Percentiles rank a stretch among this genome's conserved stretches.
These are phyloP conservation scores for Osmoderma eremita DNA, from an alignment of 2,888 invertebrate genomes.

Conservation along the genomic window DNA sequence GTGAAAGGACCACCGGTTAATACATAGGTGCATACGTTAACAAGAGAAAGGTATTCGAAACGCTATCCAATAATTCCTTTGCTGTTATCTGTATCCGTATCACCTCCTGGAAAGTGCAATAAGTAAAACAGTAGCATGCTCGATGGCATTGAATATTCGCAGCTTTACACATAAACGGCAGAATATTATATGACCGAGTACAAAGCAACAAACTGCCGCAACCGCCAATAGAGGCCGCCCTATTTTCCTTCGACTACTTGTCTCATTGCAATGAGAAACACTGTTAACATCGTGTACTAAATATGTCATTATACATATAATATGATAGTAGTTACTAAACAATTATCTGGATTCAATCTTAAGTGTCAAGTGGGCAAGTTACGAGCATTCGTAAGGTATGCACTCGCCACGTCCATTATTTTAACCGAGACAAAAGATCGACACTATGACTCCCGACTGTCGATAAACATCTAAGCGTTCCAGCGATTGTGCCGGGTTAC, in stretches of 20 bases:
- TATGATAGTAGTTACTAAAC: conserved; percentile 49
- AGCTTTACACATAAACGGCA: conserved; percentile 24
- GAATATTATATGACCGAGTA: conserved; percentile 15
- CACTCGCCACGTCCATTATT: conserved; percentile 48
- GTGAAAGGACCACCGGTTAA: too few species aligned
- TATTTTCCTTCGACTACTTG: conserved; percentile 21
- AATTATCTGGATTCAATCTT: conserved; percentile 50
- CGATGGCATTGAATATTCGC: conserved; percentile 29
- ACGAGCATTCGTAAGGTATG: conserved; percentile 45
- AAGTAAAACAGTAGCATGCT: conserved; percentile 17
- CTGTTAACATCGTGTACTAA: conserved; percentile 48
- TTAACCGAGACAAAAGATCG: conserved; percentile 51
- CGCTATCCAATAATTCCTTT: background rate
- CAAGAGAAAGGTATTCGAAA: conserved; percentile 17
- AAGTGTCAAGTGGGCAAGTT: conserved; percentile 47
- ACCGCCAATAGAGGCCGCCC: conserved; percentile 11
- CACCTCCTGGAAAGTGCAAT: conserved; percentile 1
- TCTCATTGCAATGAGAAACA: conserved; percentile 26
- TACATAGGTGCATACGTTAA: background rate
- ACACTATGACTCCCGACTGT: conserved; percentile 48
- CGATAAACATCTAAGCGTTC: conserved; percentile 46
- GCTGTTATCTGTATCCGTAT: conserved; percentile 12
- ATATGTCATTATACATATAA: conserved; percentile 51
- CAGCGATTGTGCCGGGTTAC: conserved; percentile 25
- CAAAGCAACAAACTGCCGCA: conserved; percentile 13